Percentiles rank a stretch among this genome's conserved stretches.
Evolutionary conservation across 2,113 vertebrate genomes (phyloP).

Genomic region (Tychaedon coryphoeus): DNA sequence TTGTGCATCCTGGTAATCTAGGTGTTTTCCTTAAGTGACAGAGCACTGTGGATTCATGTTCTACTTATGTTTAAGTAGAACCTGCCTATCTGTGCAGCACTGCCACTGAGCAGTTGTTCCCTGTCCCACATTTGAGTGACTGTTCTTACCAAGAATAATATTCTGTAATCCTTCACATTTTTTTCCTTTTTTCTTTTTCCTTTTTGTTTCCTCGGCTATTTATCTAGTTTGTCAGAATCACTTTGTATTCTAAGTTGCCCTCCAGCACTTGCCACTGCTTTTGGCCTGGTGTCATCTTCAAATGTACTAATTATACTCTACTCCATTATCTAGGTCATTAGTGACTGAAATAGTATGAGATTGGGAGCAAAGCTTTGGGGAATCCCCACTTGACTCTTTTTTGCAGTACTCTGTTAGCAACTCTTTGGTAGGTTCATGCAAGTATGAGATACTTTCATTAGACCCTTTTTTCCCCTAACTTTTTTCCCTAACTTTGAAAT

Average conservation of each 20-base stretch:
- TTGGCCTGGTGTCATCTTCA: background rate
- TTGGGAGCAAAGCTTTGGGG: background rate
- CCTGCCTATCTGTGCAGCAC: background rate
- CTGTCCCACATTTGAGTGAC: background rate
- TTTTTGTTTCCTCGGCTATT: fast-evolving
- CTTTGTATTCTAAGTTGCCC: background rate
- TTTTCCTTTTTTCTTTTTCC: fast-evolving
- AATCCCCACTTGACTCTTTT: background rate
- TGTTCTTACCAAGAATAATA: background rate
- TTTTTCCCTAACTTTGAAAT: background rate
- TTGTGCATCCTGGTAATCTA: background rate
- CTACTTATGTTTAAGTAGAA: background rate
- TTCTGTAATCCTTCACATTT: background rate
- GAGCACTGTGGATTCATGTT: background rate
- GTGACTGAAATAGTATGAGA: background rate
- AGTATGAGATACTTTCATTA: background rate
- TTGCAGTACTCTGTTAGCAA: background rate
- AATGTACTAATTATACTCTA: background rate
- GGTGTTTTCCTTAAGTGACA: background rate
- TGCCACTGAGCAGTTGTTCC: background rate
- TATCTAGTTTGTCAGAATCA: background rate
- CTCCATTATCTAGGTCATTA: constrained; percentile 12
- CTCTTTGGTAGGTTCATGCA: background rate
- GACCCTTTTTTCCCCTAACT: fast-evolving
- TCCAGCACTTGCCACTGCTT: background rate